A percentile compares a stretch with the other conserved stretches of the same genome.
phyloP scores from a whole-genome alignment of 2,797 vertebrate species.

The Anniella stebbinsi region DNA sequence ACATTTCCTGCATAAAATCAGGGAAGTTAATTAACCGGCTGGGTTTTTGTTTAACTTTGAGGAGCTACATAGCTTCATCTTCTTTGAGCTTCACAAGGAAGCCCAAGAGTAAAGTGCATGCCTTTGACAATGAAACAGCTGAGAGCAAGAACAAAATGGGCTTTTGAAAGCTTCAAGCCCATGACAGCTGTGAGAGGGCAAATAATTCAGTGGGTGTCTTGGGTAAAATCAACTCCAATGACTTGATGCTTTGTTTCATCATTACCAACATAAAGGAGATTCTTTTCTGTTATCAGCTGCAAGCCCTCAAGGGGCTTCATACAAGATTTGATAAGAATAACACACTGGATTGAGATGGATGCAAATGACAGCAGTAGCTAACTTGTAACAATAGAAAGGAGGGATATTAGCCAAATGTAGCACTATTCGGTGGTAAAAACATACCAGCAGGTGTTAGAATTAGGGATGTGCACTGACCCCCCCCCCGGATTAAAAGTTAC shows the following conservation, averaged over 20 bases:
- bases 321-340: slow-evolving; percentile 61
- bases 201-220: slow-evolving; percentile 74
- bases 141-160: slow-evolving; percentile 72
- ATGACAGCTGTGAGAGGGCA: slow-evolving; percentile 74
- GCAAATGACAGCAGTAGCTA: slow-evolving; percentile 46
- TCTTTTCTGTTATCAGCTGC: slow-evolving; percentile 76
- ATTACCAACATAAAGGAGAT: slow-evolving; percentile 78
- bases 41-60: slow-evolving; percentile 65
- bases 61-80: background rate
- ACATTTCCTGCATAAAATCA: slow-evolving; percentile 75
- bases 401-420: slow-evolving; percentile 23
- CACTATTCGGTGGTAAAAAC: background rate
- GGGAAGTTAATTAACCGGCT: slow-evolving; percentile 71
- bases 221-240: slow-evolving; percentile 71
- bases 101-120: slow-evolving; percentile 53
- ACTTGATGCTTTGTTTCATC: slow-evolving; percentile 77
- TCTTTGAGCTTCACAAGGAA: slow-evolving; percentile 65
- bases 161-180: slow-evolving; percentile 75
- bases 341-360: slow-evolving; percentile 70
- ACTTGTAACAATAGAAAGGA: slow-evolving; percentile 40
- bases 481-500: no score
- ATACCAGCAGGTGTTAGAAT: background rate
- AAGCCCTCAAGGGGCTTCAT: slow-evolving; percentile 69
- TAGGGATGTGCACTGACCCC: no score
- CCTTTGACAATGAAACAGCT: slow-evolving; percentile 74